Conservation (phyloP, 2,888 invertebrate species). For the Cheilosia pagana region DNA sequence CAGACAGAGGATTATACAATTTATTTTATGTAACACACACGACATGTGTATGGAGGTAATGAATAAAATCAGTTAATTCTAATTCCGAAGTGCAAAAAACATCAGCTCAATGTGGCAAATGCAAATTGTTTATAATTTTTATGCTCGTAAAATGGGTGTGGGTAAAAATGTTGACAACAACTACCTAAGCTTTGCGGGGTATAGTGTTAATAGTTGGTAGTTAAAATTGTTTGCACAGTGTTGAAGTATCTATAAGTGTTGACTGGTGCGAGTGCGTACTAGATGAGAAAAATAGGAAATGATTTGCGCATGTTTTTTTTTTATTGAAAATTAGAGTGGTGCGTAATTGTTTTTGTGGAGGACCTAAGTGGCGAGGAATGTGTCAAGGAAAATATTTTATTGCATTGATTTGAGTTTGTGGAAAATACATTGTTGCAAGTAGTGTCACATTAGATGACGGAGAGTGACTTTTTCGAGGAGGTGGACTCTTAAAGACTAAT, state of each 20-base stretch:
- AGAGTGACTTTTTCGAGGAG: no score
- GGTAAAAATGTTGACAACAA: constrained; percentile 12
- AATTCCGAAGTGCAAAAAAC: constrained; percentile 2
- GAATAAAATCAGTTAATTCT: constrained; percentile 16
- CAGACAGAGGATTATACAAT: constrained; percentile 30
- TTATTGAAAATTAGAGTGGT: constrained; percentile 22
- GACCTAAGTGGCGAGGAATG: constrained; percentile 1
- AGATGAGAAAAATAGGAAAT: constrained; percentile 14
- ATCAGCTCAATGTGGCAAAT: background rate
- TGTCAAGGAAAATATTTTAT: background rate
- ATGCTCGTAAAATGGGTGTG: background rate
- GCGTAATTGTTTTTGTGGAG: background rate
- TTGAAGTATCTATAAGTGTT: background rate
- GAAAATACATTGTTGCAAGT: no score
- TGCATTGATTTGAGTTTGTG: background rate
- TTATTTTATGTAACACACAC: background rate
- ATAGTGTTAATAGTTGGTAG: background rate
- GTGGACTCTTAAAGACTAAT: no score
- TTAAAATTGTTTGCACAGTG: constrained; percentile 4
- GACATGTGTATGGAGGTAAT: constrained; percentile 45
- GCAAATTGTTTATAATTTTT: constrained; percentile 28
- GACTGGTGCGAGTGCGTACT: background rate
- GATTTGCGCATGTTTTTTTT: constrained; percentile 19
- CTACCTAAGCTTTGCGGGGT: background rate
- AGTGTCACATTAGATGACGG: no score